Conservation (phyloP, 2,797 vertebrate species). For the Phrynocephalus guinanensis region DNA sequence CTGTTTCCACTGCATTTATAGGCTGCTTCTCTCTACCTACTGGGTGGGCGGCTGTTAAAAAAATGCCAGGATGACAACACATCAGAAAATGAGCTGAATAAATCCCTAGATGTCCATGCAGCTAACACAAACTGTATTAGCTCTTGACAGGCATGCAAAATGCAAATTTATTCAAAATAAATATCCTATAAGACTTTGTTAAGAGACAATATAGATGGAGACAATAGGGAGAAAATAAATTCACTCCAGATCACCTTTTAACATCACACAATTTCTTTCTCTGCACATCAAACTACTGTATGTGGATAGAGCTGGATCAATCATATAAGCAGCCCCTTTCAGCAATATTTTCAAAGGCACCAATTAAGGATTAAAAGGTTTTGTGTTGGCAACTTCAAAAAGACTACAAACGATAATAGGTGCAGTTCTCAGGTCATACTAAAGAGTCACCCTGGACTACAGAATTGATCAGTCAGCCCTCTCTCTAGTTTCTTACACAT, state of each 20-base stretch:
- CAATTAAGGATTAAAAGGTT: not conserved
- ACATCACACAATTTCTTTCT: not conserved
- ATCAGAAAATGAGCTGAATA: slow-evolving; percentile 24
- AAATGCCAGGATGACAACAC: slow-evolving; percentile 12
- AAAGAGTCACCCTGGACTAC: not conserved
- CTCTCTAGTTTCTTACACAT: not conserved
- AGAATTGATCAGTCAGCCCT: not conserved
- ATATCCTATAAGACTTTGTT: not conserved
- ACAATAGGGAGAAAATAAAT: not conserved
- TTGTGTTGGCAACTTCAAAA: not conserved
- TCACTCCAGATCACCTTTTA: not conserved
- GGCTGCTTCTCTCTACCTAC: slow-evolving; percentile 12
- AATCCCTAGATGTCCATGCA: not conserved
- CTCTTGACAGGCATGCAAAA: slow-evolving; percentile 12
- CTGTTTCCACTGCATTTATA: slow-evolving; percentile 23
- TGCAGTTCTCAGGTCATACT: not conserved
- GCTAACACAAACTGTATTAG: slow-evolving; percentile 15
- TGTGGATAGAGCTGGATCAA: not conserved
- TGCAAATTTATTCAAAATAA: not conserved
- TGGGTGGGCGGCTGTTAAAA: not conserved
- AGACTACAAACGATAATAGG: not conserved
- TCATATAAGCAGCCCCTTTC: not conserved
- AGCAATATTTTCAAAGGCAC: not conserved
- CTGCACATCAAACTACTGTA: not conserved
- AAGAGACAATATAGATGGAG: not conserved